A percentile compares a stretch with the other conserved stretches of the same genome.
Conservation (phyloP, 2,888 invertebrate genomes). For the Creontiades dilutus region DNA sequence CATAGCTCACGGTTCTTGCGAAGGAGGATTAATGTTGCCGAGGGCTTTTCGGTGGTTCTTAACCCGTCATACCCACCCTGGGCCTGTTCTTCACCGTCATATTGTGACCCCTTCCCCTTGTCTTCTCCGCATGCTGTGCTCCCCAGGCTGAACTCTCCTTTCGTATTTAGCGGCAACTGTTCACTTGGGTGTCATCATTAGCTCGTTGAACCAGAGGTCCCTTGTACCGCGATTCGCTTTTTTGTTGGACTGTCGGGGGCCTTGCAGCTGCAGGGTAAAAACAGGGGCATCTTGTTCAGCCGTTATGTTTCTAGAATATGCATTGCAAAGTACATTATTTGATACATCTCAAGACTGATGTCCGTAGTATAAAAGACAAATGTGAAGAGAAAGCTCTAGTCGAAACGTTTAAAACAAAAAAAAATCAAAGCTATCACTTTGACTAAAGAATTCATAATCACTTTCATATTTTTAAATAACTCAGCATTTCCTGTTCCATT, state of each 20-base stretch:
- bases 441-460: too few species aligned
- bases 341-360: neutral
- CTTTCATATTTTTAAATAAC: too few species aligned
- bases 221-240: neutral
- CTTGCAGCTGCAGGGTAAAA: neutral
- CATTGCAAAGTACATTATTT: neutral
- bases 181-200: slow-evolving; percentile 38
- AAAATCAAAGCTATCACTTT: too few species aligned
- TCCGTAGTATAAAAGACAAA: too few species aligned
- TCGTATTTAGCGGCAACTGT: neutral
- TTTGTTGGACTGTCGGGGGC: neutral
- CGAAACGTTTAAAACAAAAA: too few species aligned
- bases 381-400: too few species aligned
- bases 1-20: slow-evolving; percentile 62
- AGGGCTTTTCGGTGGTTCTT: slow-evolving; percentile 8
- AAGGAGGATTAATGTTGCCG: slow-evolving; percentile 42
- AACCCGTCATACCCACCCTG: slow-evolving; percentile 21
- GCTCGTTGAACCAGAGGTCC: slow-evolving; percentile 28
- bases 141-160: neutral
- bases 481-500: too few species aligned
- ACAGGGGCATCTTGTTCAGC: neutral
- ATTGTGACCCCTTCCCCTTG: neutral
- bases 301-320: neutral
- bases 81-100: slow-evolving; percentile 25
- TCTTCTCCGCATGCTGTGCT: neutral